A percentile compares a stretch with the other conserved stretches of the same genome.
phyloP scores from a whole-genome alignment of 2,797 vertebrate genomes.

The Pelochelys cantorii region DNA sequence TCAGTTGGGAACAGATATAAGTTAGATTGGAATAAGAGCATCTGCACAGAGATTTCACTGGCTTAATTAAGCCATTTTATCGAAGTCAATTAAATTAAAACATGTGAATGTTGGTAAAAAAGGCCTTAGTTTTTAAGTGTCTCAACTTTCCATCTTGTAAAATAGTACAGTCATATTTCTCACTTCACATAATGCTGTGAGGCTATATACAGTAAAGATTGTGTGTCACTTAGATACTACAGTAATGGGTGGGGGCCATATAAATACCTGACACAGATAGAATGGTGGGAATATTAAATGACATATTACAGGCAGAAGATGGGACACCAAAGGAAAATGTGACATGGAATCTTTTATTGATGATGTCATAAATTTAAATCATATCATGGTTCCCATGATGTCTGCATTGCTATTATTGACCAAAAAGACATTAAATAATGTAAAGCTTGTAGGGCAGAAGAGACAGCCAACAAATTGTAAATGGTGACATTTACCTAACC shows the following conservation, averaged over 20 bases:
- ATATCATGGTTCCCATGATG: rapidly evolving
- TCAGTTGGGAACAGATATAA: neutral
- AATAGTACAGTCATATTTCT: neutral
- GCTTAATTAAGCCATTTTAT: constrained; percentile 3
- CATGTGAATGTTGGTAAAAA: constrained; percentile 4
- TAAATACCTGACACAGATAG: neutral
- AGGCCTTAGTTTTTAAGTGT: neutral
- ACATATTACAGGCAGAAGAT: neutral
- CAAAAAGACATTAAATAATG: neutral
- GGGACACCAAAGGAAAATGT: neutral
- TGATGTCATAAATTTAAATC: neutral
- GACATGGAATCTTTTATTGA: neutral
- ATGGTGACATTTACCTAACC: neutral
- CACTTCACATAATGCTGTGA: neutral
- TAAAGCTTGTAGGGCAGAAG: neutral
- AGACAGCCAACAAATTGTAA: neutral
- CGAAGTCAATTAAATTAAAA: neutral
- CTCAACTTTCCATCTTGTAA: neutral
- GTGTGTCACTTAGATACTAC: neutral
- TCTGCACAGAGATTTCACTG: neutral
- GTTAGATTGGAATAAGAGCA: neutral
- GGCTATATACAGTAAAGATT: neutral
- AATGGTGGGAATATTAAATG: neutral
- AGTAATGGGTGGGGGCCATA: neutral
- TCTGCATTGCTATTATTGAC: neutral